Percentiles rank a stretch among this genome's conserved stretches.
Evolutionary conservation across 1,140 invertebrate species (phyloP).

Genomic region (Meloidogyne floridensis): DNA sequence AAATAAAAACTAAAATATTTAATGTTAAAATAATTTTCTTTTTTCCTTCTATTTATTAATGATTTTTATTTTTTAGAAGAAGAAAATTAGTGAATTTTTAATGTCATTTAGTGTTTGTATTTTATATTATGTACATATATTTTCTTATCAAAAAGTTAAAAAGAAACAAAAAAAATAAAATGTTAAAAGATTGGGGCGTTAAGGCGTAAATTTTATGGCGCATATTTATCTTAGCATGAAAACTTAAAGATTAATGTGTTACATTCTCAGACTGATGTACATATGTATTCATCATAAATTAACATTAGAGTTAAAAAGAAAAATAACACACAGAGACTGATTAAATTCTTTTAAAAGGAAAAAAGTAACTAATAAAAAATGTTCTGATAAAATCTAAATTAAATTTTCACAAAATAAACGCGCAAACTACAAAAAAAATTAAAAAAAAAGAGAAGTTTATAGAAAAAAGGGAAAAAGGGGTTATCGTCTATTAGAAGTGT

Average conservation of each 20-base stretch:
- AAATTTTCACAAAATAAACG: no score
- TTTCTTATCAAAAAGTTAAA: constrained; percentile 1
- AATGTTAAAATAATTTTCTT: background rate
- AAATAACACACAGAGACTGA: background rate
- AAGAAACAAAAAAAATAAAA: background rate
- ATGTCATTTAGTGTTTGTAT: constrained; percentile 8
- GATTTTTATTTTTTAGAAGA: background rate
- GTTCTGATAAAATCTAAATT: background rate
- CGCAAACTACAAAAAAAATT: no score
- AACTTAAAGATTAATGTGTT: no score
- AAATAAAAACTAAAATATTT: background rate
- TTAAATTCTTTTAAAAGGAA: background rate
- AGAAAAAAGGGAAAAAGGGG: no score
- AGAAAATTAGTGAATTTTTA: background rate
- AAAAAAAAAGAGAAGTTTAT: no score
- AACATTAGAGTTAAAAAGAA: background rate
- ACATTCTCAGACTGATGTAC: no score
- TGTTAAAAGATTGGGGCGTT: background rate
- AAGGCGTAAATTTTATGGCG: background rate
- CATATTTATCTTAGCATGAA: no score
- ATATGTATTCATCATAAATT: no score
- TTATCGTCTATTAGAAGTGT: no score
- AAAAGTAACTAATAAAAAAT: background rate
- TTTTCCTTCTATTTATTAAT: background rate
- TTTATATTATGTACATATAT: background rate